These are phyloP conservation scores for Campylorhamphus procurvoides DNA, from an alignment of 2,113 vertebrate species.

Conservation along the genomic window DNA sequence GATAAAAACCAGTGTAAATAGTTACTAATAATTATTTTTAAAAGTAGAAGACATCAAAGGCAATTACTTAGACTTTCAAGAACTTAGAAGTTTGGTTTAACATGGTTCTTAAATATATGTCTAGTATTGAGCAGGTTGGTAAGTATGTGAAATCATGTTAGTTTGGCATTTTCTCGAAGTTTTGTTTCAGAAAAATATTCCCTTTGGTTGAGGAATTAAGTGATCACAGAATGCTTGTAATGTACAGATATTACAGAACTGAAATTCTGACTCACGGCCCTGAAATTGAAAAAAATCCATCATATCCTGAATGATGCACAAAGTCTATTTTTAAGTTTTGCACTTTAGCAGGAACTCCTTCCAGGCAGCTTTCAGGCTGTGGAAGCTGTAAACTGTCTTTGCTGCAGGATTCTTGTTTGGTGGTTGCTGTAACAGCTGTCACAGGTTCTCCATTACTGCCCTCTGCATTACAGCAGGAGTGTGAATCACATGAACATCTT, in stretches of 20 bases:
- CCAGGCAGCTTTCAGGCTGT: neutral
- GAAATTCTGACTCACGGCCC: neutral
- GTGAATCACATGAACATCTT: neutral
- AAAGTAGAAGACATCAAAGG: neutral
- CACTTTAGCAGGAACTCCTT: neutral
- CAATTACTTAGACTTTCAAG: neutral
- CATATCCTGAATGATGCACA: neutral
- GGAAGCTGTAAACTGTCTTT: neutral
- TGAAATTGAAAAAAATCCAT: neutral
- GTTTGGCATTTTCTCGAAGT: neutral
- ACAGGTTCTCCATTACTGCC: neutral
- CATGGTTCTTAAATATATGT: neutral
- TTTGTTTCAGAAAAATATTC: neutral
- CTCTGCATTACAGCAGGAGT: neutral
- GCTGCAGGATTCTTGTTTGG: neutral
- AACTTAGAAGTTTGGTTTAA: neutral
- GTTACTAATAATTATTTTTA: neutral
- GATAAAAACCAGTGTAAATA: neutral
- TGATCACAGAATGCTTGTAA: neutral
- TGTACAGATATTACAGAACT: neutral
- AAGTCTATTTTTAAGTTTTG: neutral
- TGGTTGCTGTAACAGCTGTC: neutral
- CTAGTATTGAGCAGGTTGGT: neutral
- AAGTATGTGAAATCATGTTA: neutral
- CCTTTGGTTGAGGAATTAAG: neutral